Evolutionary conservation across 92 coral and sea anemone genomes (phyloP), one percentile per base, ranked within the genome.

Genomic region (Paramuricea clavata): DNA sequence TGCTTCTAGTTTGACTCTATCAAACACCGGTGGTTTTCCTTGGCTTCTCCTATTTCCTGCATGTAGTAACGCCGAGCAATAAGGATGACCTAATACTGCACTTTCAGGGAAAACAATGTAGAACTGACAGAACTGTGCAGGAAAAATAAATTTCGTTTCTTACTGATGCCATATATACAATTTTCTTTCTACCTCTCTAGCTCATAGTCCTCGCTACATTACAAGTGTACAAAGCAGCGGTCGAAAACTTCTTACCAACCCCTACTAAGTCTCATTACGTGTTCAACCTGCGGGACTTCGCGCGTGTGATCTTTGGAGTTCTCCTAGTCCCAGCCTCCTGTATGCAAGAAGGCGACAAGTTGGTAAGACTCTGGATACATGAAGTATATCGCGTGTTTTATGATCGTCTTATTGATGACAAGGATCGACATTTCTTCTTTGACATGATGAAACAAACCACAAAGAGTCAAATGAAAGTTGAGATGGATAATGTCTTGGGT

Each of bases 261-360:
- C 99, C 99, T 28, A 97, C 98, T 62, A 97, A 97, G 85, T 94
- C 98, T 0, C 99, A 97, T 74, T 97, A 97, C 90, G 99, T 97
- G 89, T 97, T 97, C 92, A 97, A 97, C 93, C 85, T 97, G 91
- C 98, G 99, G 69, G 99, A 97, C 93, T 97, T 97, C 90, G 98
- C 99, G 87, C 95, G 99, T 50, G 99, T 97, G 50, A 90, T 94
- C 47, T 94, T 94, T 68, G 99, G 99, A 62, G 98, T 94, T 16
- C 99, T 97, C 21, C 94, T 97, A 57, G 99, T 97, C 32, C 99
- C 99, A 49, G 86, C 98, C 54, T 87, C 95, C 57, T 94, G 93
- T 87, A 92, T 97, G 91, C 87, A 87, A 23, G 99, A 97, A 31
- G 98, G 99, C 47, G 98, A 97, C 89, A 97, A 97, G 87, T 91